Percentiles rank a stretch among this genome's conserved stretches.
Evolutionary conservation across 2,113 vertebrate species (phyloP).

Genomic region (Mustelus asterias): DNA sequence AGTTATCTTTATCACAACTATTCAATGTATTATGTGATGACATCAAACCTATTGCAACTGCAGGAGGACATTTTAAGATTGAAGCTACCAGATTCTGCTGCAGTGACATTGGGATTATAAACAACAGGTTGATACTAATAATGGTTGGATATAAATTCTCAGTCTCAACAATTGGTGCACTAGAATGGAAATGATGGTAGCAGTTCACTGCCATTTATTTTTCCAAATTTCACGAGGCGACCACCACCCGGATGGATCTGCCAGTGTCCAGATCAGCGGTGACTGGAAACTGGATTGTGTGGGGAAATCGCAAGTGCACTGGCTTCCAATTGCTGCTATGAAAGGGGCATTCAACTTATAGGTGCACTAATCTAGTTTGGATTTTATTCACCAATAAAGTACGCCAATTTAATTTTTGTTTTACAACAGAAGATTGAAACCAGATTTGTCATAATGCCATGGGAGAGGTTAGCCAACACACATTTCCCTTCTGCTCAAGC

Average conservation of each 20-base stretch:
- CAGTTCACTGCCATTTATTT: neutral
- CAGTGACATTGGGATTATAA: neutral
- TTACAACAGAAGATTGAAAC: neutral
- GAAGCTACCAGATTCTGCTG: neutral
- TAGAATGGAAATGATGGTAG: neutral
- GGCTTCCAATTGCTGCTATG: neutral
- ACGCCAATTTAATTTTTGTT: neutral
- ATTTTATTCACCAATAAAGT: neutral
- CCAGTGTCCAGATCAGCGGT: neutral
- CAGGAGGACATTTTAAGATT: neutral
- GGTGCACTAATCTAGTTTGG: neutral
- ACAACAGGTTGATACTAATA: neutral
- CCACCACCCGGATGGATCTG: neutral
- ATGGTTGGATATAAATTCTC: neutral
- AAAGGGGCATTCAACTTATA: neutral
- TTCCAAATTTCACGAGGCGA: no score
- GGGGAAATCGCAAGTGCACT: neutral
- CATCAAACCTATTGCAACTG: neutral
- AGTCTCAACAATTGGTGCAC: neutral
- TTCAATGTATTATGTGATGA: neutral
- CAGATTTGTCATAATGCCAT: neutral
- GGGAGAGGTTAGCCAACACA: neutral
- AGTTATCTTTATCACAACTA: neutral
- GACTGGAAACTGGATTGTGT: neutral
- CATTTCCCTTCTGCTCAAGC: constrained; percentile 7